Base-by-base conservation (phyloP, 2,888 invertebrate genomes). In the Heliconius sara region DNA sequence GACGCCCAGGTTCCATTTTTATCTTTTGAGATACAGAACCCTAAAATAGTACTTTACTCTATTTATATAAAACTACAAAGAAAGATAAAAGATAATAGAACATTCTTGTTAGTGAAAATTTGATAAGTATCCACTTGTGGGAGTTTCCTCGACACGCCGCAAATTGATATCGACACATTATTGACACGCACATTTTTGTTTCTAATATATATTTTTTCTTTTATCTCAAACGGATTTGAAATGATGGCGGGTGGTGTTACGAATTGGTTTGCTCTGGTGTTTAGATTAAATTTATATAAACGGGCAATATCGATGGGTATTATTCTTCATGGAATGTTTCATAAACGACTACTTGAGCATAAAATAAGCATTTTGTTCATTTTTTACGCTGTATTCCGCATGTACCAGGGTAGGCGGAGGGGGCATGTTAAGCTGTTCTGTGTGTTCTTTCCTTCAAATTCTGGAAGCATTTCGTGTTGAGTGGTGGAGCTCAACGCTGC, bases 61-160 rank as follows among this genome's bases (percentile, higher is more conserved):
- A 67, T 67, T 67, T 67, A 67, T 34, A 34, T 67, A 34, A 30
- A 16, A 9, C 67, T 22, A 22, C 30, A 19, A 27, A 65, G 7
- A 30, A 34, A 19, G 9, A 30, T n/a, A 30, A 66, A 66, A 66
- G 16, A 66, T 19, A 66, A 66, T 22, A 68, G 5, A 39, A 68
- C 39, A 68, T 39, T 68, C 34, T 39, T 34, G 39, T 34, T 39
- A 68, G 39, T 68, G 67, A n/a, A 68, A 68, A 68, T 68, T 68
- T 68, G 22, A 68, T 68, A 39, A 68, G 67, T 39, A n/a, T 39
- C 22, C 34, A 68, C 67, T 68, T 39, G n/a, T 34, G 67, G 39
- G n/a, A 39, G 34, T 68, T 68, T 68, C 5, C 39, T 68, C 9
- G 12, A 39, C 22, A 34, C 5, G 22, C 60, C n/a, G 67, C 39